Percentiles rank a stretch among this genome's conserved stretches.
Evolutionary conservation across 2,888 invertebrate species (phyloP).

Genomic region (Philonicus albiceps): DNA sequence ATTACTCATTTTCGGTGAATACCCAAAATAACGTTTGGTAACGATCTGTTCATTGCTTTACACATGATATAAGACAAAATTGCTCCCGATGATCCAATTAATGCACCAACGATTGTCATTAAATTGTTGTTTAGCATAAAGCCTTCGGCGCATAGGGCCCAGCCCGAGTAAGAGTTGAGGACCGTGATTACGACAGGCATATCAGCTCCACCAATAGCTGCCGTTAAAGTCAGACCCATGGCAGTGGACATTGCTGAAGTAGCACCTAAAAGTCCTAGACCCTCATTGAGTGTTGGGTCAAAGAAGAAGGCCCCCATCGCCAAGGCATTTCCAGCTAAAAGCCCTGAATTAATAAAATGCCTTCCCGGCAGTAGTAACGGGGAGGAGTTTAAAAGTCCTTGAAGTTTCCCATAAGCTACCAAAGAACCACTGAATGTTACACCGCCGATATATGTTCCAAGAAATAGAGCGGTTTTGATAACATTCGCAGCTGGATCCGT

Average conservation of each 20-base stretch:
- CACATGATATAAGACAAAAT: constrained; percentile 95
- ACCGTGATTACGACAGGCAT: constrained; percentile 95
- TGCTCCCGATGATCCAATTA: constrained; percentile 91
- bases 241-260: constrained; percentile 80
- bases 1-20: neutral
- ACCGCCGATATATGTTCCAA: constrained; percentile 90
- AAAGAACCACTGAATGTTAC: constrained; percentile 90
- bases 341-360: constrained; percentile 76
- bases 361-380: constrained; percentile 83
- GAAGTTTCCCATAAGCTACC: constrained; percentile 89
- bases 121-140: constrained; percentile 93
- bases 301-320: constrained; percentile 67
- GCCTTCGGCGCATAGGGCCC: constrained; percentile 93
- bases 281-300: constrained; percentile 71
- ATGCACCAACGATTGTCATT: constrained; percentile 90
- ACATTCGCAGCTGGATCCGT: constrained; percentile 82
- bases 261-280: constrained; percentile 76
- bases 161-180: constrained; percentile 90
- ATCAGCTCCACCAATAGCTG: constrained; percentile 91
- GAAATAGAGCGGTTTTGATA: constrained; percentile 82
- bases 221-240: constrained; percentile 87
- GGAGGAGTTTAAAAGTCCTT: constrained; percentile 81
- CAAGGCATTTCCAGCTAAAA: constrained; percentile 73
- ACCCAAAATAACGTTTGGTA: constrained; percentile 88
- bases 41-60: constrained; percentile 85